These are phyloP conservation scores for Tautogolabrus adspersus DNA, from an alignment of 2,113 vertebrate genomes.

Conservation along the genomic window DNA sequence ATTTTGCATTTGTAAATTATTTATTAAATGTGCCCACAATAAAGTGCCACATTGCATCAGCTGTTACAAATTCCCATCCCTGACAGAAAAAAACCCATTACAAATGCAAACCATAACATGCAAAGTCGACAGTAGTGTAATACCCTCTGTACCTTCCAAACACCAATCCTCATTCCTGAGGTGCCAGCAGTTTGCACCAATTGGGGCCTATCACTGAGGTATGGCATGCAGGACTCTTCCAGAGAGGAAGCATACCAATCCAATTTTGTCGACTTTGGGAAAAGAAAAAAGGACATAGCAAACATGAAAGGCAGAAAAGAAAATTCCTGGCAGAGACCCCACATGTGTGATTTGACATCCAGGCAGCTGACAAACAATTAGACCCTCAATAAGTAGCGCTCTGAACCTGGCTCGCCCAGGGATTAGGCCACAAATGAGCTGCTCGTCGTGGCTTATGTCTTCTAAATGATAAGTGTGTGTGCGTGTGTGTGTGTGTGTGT, in stretches of 20 bases:
- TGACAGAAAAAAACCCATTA: slow-evolving; percentile 31
- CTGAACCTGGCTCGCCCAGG: slow-evolving; percentile 69
- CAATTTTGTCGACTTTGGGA: slow-evolving; percentile 75
- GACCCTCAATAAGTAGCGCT: slow-evolving; percentile 67
- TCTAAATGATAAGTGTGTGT: slow-evolving; percentile 54
- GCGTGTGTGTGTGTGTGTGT: neutral
- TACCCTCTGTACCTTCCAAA: slow-evolving; percentile 51
- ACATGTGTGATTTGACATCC: slow-evolving; percentile 75
- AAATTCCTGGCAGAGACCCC: slow-evolving; percentile 74
- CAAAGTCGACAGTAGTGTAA: slow-evolving; percentile 66
- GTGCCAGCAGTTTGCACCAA: slow-evolving; percentile 70
- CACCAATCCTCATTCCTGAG: slow-evolving; percentile 55
- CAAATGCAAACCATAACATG: slow-evolving; percentile 52
- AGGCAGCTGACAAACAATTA: slow-evolving; percentile 81
- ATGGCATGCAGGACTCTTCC: slow-evolving; percentile 71
- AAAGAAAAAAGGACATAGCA: slow-evolving; percentile 41
- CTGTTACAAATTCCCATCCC: slow-evolving; percentile 19
- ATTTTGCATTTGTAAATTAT: slow-evolving; percentile 43
- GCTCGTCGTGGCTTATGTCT: slow-evolving; percentile 71
- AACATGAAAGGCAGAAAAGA: slow-evolving; percentile 74
- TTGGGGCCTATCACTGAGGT: slow-evolving; percentile 69
- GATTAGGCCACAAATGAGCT: slow-evolving; percentile 79
- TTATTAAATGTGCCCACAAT: slow-evolving; percentile 29
- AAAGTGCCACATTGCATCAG: slow-evolving; percentile 14
- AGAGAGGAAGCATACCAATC: slow-evolving; percentile 76